Evolutionary conservation across 2,888 invertebrate species (phyloP).

Genomic region (Mesoligia furuncula): DNA sequence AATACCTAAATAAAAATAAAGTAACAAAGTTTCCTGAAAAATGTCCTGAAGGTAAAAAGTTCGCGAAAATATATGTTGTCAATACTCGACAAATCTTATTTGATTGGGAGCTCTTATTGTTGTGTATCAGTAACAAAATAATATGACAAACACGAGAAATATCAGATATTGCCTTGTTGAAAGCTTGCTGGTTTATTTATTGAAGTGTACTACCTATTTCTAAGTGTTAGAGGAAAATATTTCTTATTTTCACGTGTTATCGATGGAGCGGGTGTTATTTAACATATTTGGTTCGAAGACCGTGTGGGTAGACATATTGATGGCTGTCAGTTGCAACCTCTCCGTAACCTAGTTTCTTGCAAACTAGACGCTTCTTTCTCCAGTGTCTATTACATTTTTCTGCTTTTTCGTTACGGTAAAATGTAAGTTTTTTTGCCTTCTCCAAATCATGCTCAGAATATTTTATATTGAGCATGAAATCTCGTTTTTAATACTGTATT

Average conservation of each 20-base stretch:
- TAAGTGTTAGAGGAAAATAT: not conserved
- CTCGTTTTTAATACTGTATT: too few relatives aligned
- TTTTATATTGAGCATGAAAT: not conserved
- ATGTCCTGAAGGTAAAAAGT: slow-evolving; percentile 5
- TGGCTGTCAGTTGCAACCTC: slow-evolving; percentile 34
- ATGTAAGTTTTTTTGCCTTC: not conserved
- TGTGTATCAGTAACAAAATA: slow-evolving; percentile 47
- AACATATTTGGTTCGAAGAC: slow-evolving; percentile 32
- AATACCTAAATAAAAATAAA: slow-evolving; percentile 1
- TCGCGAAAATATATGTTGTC: slow-evolving; percentile 32
- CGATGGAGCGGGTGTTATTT: slow-evolving; percentile 14
- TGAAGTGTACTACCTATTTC: not conserved
- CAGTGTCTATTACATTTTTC: not conserved
- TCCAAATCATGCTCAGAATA: not conserved
- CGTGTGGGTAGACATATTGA: slow-evolving; percentile 31
- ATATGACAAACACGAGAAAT: slow-evolving; percentile 32
- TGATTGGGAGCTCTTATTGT: slow-evolving; percentile 50
- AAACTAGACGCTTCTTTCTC: slow-evolving; percentile 6
- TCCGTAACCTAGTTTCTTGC: slow-evolving; percentile 31
- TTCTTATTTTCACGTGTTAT: slow-evolving; percentile 3
- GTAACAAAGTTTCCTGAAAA: slow-evolving; percentile 5
- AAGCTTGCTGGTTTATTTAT: slow-evolving; percentile 43
- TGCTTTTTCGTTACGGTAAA: not conserved
- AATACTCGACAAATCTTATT: slow-evolving; percentile 48
- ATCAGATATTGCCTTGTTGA: slow-evolving; percentile 33